Evolutionary conservation across 2,113 vertebrate genomes (phyloP), one percentile per base, ranked within the genome.

Genomic region (Pycnonotus jocosus): DNA sequence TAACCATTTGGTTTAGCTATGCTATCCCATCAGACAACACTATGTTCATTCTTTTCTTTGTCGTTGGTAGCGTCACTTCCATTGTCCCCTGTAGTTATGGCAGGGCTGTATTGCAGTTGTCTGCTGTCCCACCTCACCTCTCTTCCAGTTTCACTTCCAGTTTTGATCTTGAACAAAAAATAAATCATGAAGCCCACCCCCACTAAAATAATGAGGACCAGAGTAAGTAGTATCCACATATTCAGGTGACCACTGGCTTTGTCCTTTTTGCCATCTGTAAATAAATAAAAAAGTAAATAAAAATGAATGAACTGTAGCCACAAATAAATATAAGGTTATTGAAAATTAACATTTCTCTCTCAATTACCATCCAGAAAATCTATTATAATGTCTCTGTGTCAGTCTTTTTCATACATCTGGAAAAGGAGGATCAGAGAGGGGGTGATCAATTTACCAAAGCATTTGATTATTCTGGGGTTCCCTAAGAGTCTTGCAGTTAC

Each of bases 101-200:
- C 35, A 61, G 0, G 5, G 44, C n/a, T 84, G 27, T 61, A 44
- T 54, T 84, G n/a, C 45, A 61, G 9, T 30, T 77, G 38, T 9
- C 37, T 61, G 48, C 62, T 79, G 45, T 1, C 2, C 38, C 0
- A 0, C 24, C 27, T 66, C 1, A 0, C 24, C 31, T 73, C 60
- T 60, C 27, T 47, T 70, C 58, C 68, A 62, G 47, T n/a, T 38
- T 51, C 35, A 42, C 33, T 50, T 54, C 22, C 76, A 62, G 12
- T 62, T 94, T 81, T 95, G 18, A 60, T 79, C 53, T 84, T 93
- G 53, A 81, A 66, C 47, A 60, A 64, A 60, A 94, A 95, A 87
- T 89, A 92, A 78, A 86, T 24, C 8, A 45, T 95, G 16, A 95
- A 33, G 5, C 40, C 50, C 30, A 78, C 12, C 19, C 65, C 94